Conservation (phyloP, 2,888 invertebrate genomes). For the Heteromyza rotundicornis region DNA sequence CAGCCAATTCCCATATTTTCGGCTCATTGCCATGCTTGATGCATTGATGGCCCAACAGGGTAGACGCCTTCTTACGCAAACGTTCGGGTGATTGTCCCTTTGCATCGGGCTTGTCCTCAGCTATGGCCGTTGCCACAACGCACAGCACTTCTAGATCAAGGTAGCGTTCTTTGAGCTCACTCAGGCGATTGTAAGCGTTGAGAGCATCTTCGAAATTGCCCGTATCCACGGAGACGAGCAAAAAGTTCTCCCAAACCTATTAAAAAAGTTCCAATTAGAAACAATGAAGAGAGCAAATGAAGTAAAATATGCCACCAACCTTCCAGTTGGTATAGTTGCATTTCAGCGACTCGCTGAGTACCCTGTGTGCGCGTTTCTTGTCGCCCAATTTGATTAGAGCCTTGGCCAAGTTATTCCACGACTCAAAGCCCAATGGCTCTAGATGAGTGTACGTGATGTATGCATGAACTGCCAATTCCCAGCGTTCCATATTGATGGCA, state of each 20-base stretch:
- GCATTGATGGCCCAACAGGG: constrained; percentile 57
- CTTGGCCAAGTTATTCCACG: constrained; percentile 97
- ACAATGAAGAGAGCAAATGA: no score
- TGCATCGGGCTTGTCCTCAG: constrained; percentile 70
- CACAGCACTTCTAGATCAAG: constrained; percentile 77
- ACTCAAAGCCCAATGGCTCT: constrained; percentile 91
- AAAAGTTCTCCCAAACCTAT: constrained; percentile 88
- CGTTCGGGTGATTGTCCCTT: constrained; percentile 65
- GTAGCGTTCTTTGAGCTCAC: constrained; percentile 85
- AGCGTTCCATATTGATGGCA: constrained; percentile 77
- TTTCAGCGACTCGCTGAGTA: constrained; percentile 86
- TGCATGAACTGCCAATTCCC: constrained; percentile 82
- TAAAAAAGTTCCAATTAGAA: no score
- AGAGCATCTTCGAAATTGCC: constrained; percentile 86
- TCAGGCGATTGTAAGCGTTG: constrained; percentile 80
- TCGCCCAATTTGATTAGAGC: constrained; percentile 88
- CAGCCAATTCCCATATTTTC: constrained; percentile 83
- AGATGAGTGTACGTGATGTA: constrained; percentile 86
- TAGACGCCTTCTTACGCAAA: constrained; percentile 53
- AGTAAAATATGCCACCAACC: constrained; percentile 37
- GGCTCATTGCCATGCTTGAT: constrained; percentile 69
- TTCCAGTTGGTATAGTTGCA: constrained; percentile 93
- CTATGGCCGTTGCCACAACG: constrained; percentile 74
- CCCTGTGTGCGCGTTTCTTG: constrained; percentile 82
- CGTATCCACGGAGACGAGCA: constrained; percentile 86